phyloP scores from a whole-genome alignment of 2,797 vertebrate genomes.

The Malurus splendens region DNA sequence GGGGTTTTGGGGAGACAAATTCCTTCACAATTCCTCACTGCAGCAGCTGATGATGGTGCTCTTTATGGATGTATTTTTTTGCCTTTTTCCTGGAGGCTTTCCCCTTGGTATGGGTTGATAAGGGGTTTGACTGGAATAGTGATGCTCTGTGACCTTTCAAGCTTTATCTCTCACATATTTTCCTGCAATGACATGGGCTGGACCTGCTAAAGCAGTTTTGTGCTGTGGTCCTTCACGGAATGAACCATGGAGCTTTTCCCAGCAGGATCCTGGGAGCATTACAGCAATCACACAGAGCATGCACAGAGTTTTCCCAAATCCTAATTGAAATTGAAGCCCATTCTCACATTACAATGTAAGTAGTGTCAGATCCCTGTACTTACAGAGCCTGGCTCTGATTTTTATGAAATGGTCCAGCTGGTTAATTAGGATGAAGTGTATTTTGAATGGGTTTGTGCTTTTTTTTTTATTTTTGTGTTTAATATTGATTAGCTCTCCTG shows the following conservation, averaged over 20 bases:
- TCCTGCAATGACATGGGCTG: background rate
- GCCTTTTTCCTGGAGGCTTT: background rate
- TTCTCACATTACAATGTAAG: background rate
- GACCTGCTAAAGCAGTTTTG: background rate
- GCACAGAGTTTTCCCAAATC: background rate
- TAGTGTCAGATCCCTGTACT: background rate
- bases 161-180: background rate
- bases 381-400: background rate
- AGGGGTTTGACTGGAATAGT: background rate
- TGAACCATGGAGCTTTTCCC: background rate
- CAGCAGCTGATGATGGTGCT: background rate
- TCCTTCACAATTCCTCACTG: background rate
- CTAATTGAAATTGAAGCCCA: background rate
- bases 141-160: background rate
- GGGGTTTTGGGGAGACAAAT: background rate
- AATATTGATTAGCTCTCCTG: conserved; percentile 1
- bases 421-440: background rate
- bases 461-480: conserved; percentile 22
- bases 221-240: background rate
- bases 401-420: background rate
- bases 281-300: background rate
- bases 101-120: background rate
- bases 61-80: background rate
- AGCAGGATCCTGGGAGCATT: background rate
- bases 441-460: background rate